phyloP scores from a whole-genome alignment of 2,888 invertebrate species.

The Boloria euphrosyne region DNA sequence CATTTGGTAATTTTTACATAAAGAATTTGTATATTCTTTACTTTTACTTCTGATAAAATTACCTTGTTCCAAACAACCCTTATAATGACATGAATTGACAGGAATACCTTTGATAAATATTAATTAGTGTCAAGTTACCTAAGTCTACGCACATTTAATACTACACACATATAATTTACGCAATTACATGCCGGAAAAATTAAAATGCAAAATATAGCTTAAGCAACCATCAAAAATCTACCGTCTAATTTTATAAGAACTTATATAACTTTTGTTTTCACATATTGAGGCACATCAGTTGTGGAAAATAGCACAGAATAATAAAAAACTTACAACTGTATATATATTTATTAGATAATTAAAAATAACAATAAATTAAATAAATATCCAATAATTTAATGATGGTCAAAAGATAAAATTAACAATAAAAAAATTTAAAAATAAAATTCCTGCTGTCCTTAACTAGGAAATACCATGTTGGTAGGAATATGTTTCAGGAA shows the following conservation, averaged over 20 bases:
- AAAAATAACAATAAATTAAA: slow-evolving; percentile 14
- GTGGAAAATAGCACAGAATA: background rate
- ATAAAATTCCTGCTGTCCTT: slow-evolving; percentile 30
- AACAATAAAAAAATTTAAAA: no score
- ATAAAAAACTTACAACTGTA: background rate
- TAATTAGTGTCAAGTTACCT: no score
- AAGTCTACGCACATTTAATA: no score
- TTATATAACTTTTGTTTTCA: background rate
- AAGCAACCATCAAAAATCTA: background rate
- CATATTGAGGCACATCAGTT: no score
- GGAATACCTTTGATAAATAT: no score
- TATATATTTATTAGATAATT: background rate
- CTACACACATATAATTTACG: no score
- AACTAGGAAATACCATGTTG: slow-evolving; percentile 74
- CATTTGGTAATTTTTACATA: no score
- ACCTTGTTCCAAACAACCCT: no score
- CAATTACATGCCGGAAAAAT: background rate
- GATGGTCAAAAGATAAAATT: slow-evolving; percentile 3
- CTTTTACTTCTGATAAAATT: no score
- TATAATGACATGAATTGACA: no score
- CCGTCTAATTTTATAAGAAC: background rate
- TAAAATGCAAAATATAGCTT: no score
- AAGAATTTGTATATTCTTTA: no score
- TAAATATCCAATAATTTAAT: slow-evolving; percentile 8
- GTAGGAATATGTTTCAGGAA: slow-evolving; percentile 73